Evolutionary conservation across 2,888 invertebrate genomes (phyloP).

Genomic region (Colostygia pectinataria): DNA sequence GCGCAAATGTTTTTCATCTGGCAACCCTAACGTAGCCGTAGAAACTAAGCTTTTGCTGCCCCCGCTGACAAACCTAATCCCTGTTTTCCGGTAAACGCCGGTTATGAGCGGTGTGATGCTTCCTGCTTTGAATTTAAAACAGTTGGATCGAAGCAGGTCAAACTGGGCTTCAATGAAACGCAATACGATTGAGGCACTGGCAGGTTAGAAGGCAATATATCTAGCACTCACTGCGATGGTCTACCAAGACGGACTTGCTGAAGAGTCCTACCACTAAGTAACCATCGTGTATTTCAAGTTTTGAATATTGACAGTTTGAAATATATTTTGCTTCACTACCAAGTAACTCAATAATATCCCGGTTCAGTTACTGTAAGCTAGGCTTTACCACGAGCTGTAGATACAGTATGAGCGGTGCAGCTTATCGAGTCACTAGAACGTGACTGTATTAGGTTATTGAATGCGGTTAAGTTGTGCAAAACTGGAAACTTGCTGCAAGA

Average conservation of each 20-base stretch:
- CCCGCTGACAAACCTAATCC: background rate
- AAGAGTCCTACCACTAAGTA: too few relatives aligned
- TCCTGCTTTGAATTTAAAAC: slow-evolving; percentile 1
- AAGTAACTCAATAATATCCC: too few relatives aligned
- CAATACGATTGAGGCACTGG: background rate
- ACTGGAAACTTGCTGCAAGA: slow-evolving; percentile 13
- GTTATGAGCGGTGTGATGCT: slow-evolving; percentile 4
- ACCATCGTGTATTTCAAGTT: too few relatives aligned
- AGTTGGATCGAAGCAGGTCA: background rate
- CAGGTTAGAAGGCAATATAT: too few relatives aligned
- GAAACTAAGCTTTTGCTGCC: background rate
- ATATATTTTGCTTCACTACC: too few relatives aligned
- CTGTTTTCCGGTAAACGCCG: slow-evolving; percentile 2
- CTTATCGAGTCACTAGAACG: background rate
- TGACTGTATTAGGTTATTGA: slow-evolving; percentile 19
- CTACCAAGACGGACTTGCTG: too few relatives aligned
- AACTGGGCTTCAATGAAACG: background rate
- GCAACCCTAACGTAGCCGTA: background rate
- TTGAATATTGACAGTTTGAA: too few relatives aligned
- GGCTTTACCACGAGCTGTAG: background rate
- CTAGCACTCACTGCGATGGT: too few relatives aligned
- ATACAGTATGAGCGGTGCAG: background rate
- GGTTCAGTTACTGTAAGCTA: background rate
- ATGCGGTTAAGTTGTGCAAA: slow-evolving; percentile 10
- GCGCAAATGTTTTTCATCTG: background rate